Conservation (phyloP, 2,797 vertebrate species). For the Sibirionetta formosa region DNA sequence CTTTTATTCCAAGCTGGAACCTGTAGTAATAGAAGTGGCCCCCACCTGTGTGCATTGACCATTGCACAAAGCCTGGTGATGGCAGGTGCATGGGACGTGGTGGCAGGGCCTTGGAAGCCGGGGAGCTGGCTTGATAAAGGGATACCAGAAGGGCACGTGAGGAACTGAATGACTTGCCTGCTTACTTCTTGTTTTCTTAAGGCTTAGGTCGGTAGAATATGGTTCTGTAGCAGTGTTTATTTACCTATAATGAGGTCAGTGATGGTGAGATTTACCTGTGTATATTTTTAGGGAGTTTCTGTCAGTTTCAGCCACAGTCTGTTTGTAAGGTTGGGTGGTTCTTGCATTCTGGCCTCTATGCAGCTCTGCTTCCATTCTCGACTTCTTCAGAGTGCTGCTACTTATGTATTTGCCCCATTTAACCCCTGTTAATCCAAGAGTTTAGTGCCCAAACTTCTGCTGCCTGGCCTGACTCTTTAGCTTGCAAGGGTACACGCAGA, state of each 20-base stretch:
- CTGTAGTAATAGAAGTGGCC: not conserved
- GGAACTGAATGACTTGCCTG: not conserved
- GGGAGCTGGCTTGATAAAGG: not conserved
- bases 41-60: not conserved
- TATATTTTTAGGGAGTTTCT: not conserved
- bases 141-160: not conserved
- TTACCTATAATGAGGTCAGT: not conserved
- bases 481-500: not conserved
- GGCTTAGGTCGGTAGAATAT: not conserved
- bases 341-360: not conserved
- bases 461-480: not conserved
- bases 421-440: constrained; percentile 12
- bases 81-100: accelerated
- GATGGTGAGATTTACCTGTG: not conserved
- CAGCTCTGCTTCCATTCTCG: not conserved
- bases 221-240: not conserved
- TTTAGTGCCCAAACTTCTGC: not conserved
- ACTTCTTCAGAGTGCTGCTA: not conserved
- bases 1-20: not conserved
- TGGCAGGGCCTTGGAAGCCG: not conserved
- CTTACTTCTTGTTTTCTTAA: not conserved
- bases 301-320: not conserved
- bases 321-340: not conserved
- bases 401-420: not conserved
- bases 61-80: not conserved